Percentiles rank a stretch among this genome's conserved stretches.
These are phyloP conservation scores for Frankliniella fusca DNA, from an alignment of 2,888 invertebrate genomes.

Conservation along the genomic window DNA sequence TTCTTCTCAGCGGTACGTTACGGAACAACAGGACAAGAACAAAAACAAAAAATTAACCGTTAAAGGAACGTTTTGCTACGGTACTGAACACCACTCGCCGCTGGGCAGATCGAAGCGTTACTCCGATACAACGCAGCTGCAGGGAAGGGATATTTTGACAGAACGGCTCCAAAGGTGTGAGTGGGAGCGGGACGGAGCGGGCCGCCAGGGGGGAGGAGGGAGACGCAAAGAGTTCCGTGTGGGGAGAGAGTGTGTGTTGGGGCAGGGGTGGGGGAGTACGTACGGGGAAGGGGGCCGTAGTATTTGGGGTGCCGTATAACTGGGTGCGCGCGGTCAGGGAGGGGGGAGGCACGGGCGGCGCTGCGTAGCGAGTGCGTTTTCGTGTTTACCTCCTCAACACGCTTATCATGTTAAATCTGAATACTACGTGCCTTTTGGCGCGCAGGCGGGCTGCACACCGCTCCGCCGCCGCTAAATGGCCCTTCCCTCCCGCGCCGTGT, in stretches of 20 bases:
- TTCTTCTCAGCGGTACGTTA: too few species aligned
- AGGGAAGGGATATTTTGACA: neutral
- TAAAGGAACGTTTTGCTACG: neutral
- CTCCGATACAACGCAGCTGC: neutral
- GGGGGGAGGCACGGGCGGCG: neutral
- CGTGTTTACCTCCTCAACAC: constrained; percentile 24
- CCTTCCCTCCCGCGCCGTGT: neutral
- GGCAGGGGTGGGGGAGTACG: neutral
- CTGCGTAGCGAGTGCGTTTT: neutral
- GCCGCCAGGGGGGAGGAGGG: neutral
- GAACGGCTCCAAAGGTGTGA: neutral
- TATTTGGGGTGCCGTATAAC: neutral
- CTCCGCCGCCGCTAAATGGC: neutral
- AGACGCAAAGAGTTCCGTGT: neutral
- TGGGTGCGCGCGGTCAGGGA: neutral
- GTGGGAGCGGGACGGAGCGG: neutral
- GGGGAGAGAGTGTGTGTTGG: neutral
- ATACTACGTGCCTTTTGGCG: neutral
- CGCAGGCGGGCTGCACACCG: neutral
- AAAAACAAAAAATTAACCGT: neutral
- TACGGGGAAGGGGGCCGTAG: neutral
- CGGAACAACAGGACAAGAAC: neutral
- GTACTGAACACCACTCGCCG: neutral
- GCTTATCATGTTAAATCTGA: constrained; percentile 26
- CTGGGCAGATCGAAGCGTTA: neutral